Conservation (phyloP, 2,113 vertebrate species). For the Elephantulus edwardii region DNA sequence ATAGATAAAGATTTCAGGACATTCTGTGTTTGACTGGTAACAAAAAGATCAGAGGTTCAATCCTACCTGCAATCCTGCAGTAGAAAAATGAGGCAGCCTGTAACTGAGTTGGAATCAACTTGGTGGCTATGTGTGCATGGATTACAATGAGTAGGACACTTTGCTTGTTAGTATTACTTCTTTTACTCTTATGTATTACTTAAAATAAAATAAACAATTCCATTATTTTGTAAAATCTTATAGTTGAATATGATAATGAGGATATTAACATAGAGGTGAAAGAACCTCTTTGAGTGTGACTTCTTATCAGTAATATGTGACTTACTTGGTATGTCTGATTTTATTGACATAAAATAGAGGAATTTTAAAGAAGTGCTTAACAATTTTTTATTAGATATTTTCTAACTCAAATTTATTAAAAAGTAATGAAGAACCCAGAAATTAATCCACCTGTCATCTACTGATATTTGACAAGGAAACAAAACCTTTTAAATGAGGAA, state of each 20-base stretch:
- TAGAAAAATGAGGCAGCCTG: too few species aligned
- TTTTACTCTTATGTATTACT: background rate
- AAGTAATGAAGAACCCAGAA: too few species aligned
- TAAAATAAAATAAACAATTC: background rate
- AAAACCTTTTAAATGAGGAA: too few species aligned
- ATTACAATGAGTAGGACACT: background rate
- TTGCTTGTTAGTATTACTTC: background rate
- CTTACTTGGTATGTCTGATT: background rate
- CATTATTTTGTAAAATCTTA: background rate
- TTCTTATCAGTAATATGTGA: background rate
- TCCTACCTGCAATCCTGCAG: too few species aligned
- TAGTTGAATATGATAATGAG: background rate
- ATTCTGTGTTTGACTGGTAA: too few species aligned
- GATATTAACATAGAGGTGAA: background rate
- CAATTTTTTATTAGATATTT: slow-evolving; percentile 11
- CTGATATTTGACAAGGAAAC: too few species aligned
- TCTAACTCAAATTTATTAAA: slow-evolving; percentile 6
- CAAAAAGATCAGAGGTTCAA: too few species aligned
- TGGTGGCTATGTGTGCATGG: too few species aligned
- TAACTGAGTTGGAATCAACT: too few species aligned
- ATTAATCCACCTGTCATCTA: too few species aligned
- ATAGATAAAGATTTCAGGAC: background rate
- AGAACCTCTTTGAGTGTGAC: background rate
- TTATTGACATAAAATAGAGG: background rate
- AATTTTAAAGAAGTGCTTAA: background rate